Evolutionary conservation across 2,113 vertebrate genomes (phyloP).

Genomic region (Capra hircus): DNA sequence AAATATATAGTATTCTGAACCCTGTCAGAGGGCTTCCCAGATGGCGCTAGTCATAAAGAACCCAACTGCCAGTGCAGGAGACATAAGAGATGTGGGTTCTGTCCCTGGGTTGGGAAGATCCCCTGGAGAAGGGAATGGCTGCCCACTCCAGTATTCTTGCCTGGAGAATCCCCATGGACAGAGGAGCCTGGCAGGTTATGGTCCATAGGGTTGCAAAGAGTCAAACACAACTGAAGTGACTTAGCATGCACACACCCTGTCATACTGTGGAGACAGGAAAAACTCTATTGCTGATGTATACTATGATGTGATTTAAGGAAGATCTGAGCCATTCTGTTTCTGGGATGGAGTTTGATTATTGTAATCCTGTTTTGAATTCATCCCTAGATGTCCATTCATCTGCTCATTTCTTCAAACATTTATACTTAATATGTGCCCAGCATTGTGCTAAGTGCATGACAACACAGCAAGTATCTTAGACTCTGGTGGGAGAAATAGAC

Average conservation of each 20-base stretch:
- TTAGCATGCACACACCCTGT: neutral
- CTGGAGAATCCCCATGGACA: neutral
- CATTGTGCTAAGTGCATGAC: neutral
- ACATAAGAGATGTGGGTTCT: neutral
- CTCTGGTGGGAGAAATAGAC: neutral
- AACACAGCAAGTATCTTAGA: neutral
- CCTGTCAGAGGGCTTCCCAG: neutral
- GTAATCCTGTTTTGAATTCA: neutral
- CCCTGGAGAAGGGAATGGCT: neutral
- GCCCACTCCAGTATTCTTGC: neutral
- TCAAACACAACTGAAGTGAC: neutral
- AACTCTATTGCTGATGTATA: neutral
- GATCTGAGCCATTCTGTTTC: neutral
- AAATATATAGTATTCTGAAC: neutral
- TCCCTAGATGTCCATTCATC: neutral
- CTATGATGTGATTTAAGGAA: neutral
- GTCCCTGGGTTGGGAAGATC: neutral
- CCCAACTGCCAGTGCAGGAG: neutral
- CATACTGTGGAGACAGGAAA: neutral
- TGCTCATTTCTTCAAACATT: neutral
- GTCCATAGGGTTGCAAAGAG: neutral
- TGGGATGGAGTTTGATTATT: neutral
- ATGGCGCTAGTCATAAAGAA: neutral
- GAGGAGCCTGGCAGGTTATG: neutral
- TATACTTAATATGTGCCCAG: neutral